phyloP scores from a whole-genome alignment of 2,113 vertebrate genomes.

The Calonectris borealis region DNA sequence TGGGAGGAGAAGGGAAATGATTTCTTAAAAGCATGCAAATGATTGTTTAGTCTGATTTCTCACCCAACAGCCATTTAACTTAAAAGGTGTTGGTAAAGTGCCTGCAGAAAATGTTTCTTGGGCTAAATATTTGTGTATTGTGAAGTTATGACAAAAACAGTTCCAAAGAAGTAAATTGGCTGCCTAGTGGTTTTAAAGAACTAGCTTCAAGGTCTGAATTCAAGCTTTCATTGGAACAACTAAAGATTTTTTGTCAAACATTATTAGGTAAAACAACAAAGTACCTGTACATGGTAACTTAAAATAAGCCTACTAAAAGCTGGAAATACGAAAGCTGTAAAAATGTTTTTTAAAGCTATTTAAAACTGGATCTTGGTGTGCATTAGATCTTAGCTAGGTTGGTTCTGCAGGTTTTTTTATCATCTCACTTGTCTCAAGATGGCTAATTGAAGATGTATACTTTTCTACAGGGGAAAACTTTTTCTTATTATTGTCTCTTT shows the following conservation, averaged over 20 bases:
- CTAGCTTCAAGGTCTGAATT: background rate
- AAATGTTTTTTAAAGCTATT: background rate
- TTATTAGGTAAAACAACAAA: background rate
- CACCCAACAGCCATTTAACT: background rate
- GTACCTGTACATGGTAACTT: background rate
- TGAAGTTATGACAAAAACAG: background rate
- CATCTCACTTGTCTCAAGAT: background rate
- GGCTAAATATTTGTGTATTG: background rate
- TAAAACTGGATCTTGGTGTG: background rate
- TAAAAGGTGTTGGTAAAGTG: background rate
- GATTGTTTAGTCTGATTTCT: background rate
- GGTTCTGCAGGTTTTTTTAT: background rate
- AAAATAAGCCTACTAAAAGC: background rate
- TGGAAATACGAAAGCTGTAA: background rate
- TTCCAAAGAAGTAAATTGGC: background rate
- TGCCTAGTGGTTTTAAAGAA: background rate
- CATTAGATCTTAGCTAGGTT: background rate
- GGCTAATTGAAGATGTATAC: background rate
- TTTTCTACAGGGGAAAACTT: background rate
- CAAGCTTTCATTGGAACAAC: background rate
- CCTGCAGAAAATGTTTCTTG: background rate
- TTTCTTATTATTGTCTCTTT: background rate
- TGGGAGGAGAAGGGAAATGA: background rate
- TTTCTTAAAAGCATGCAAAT: too few relatives aligned
- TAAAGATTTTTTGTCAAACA: background rate